Conservation (phyloP, 2,797 vertebrate species). For the Cossypha polioptera region DNA sequence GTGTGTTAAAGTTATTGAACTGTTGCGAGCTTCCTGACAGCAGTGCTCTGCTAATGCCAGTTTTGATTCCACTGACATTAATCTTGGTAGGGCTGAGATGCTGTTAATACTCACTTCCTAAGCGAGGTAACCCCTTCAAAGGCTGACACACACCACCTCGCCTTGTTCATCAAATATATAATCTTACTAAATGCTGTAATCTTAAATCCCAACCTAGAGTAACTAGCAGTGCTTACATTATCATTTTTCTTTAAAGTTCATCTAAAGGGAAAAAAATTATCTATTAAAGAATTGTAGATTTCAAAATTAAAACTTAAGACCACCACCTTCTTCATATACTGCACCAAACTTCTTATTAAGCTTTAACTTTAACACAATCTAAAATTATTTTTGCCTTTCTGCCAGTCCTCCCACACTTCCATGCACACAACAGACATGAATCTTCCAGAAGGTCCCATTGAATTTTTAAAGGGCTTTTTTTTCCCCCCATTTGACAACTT, state of each 20-base stretch:
- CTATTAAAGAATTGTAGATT: conserved; percentile 53
- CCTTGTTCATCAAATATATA: conserved; percentile 70
- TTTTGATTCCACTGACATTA: conserved; percentile 59
- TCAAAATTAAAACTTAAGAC: conserved; percentile 40
- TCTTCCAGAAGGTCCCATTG: conserved; percentile 30
- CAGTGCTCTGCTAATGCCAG: conserved; percentile 30
- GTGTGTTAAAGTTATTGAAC: conserved; percentile 47
- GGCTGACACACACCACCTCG: conserved; percentile 58
- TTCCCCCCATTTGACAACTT: conserved; percentile 1
- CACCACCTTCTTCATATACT: conserved; percentile 49
- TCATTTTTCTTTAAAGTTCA: conserved; percentile 70
- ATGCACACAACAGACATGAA: conserved; percentile 1
- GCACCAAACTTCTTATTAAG: conserved; percentile 55
- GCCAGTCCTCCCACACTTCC: neutral
- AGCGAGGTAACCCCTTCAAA: conserved; percentile 62
- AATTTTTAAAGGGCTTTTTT: conserved; percentile 27
- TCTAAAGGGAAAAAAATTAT: conserved; percentile 37
- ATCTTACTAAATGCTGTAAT: conserved; percentile 65
- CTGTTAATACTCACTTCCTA: conserved; percentile 71
- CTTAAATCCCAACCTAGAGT: conserved; percentile 59
- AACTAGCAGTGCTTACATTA: conserved; percentile 64
- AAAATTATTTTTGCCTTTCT: conserved; percentile 36
- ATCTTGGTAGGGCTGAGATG: conserved; percentile 56
- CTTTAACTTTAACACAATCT: neutral
- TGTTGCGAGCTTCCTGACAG: conserved; percentile 9